Evolutionary conservation across 2,888 invertebrate species (phyloP), one percentile per base, ranked within the genome.

Genomic region (Lissocephala sabroskyi): DNA sequence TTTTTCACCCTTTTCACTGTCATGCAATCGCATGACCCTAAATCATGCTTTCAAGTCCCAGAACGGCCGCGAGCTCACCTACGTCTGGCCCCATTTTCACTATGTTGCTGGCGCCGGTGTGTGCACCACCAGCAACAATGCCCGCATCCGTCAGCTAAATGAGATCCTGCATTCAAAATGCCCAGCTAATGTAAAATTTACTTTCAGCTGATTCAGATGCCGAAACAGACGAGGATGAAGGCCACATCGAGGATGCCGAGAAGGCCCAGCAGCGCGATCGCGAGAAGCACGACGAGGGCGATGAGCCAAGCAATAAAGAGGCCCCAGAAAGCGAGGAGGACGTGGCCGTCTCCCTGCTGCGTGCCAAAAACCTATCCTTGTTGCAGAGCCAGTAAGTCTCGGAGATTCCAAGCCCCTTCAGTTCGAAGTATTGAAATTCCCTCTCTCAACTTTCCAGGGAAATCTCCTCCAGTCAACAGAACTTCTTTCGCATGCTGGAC

Each of bases 401-500:
- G n/a, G n/a, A n/a, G n/a, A n/a, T n/a, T n/a, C n/a, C n/a, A n/a
- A n/a, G n/a, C n/a, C n/a, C n/a, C n/a, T n/a, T n/a, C n/a, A n/a
- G n/a, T n/a, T n/a, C n/a, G n/a, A n/a, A n/a, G n/a, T n/a, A 70
- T 59, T 75, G 53, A 59, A 67, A 57, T 70, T 66, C 50, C 62
- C 59, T n/a, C n/a, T n/a, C 52, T 49, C 59, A 62, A 52, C 56
- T 35, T 89, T 89, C 42, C 89, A 95, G 95, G 83, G 94, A 94
- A 87, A 90, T 94, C 82, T 95, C 95, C 54, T 89, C 90, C 59
- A 96, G 96, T 83, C 96, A 96, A 85, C 89, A 93, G 81, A 94
- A 96, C 82, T 96, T 96, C 87, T 96, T 96, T 87, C 92, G 90
- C 84, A 94, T 95, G 93, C 87, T 96, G 71, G 96, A 96, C 82